Evolutionary conservation across 2,113 vertebrate genomes (phyloP).

Genomic region (Centropus unirufus): DNA sequence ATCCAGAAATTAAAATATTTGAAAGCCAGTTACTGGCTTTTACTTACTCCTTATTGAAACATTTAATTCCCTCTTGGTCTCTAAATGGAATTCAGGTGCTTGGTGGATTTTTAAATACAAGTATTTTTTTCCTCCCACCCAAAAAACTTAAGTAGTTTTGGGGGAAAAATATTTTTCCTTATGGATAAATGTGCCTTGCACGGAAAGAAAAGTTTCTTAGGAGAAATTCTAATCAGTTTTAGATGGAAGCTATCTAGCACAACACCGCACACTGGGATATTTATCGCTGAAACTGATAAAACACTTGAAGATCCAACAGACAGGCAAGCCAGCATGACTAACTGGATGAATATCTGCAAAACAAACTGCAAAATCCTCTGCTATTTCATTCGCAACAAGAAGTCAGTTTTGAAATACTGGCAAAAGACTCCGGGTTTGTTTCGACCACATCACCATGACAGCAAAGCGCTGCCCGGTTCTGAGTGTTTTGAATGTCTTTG

Average conservation of each 20-base stretch:
- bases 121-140: neutral
- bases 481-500: neutral
- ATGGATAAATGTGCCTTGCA: neutral
- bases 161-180: neutral
- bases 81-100: slow-evolving; percentile 24
- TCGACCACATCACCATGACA: slow-evolving; percentile 55
- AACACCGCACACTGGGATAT: accelerated
- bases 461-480: slow-evolving; percentile 33
- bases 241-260: neutral
- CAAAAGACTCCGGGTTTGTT: slow-evolving; percentile 5
- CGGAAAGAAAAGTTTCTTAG: neutral
- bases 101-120: neutral
- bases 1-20: slow-evolving; percentile 1
- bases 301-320: neutral
- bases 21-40: neutral
- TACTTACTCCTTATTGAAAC: neutral
- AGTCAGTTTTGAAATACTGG: slow-evolving; percentile 52
- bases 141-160: neutral
- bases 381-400: neutral
- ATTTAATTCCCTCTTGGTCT: slow-evolving; percentile 3
- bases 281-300: neutral
- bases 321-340: neutral
- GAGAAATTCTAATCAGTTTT: neutral
- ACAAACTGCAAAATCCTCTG: slow-evolving; percentile 16
- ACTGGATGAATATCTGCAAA: neutral